These are phyloP conservation scores for Cheilosia soror DNA, from an alignment of 2,888 invertebrate species.

Conservation along the genomic window DNA sequence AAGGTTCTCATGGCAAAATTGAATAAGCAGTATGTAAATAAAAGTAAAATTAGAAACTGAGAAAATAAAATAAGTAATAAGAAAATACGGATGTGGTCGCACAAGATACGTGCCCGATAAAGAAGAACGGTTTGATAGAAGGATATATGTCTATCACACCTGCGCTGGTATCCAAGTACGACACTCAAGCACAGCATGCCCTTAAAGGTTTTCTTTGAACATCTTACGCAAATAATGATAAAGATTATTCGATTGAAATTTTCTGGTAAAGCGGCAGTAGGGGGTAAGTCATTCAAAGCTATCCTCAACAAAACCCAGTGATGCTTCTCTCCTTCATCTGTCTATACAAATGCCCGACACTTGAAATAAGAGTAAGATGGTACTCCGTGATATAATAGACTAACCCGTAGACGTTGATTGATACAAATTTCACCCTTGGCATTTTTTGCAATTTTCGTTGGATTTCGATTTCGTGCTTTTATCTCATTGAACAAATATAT, in stretches of 20 bases:
- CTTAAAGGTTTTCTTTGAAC: constrained; percentile 58
- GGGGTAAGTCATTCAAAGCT: constrained; percentile 51
- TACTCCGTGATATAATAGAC: constrained; percentile 38
- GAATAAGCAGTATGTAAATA: constrained; percentile 50
- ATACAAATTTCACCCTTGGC: constrained; percentile 52
- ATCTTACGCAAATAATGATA: constrained; percentile 57
- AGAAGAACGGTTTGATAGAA: constrained; percentile 20
- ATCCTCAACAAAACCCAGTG: constrained; percentile 35
- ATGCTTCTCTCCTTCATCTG: constrained; percentile 37
- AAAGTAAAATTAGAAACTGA: constrained; percentile 41
- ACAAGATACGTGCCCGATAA: constrained; percentile 40
- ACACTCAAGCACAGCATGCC: constrained; percentile 26
- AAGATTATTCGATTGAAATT: constrained; percentile 56
- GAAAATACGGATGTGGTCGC: constrained; percentile 19
- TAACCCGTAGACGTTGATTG: constrained; percentile 51
- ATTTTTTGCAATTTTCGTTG: constrained; percentile 38
- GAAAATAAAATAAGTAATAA: constrained; percentile 28
- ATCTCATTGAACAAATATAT: constrained; percentile 5
- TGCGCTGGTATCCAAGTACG: constrained; percentile 22
- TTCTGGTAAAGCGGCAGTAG: constrained; percentile 36
- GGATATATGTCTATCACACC: constrained; percentile 35
- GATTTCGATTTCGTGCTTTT: constrained; percentile 39
- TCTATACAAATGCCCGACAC: constrained; percentile 38
- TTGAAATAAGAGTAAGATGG: constrained; percentile 46
- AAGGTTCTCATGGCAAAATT: constrained; percentile 24